These are phyloP conservation scores for Pseudomyrmex gracilis DNA, from an alignment of 1,140 invertebrate genomes.

Conservation along the genomic window DNA sequence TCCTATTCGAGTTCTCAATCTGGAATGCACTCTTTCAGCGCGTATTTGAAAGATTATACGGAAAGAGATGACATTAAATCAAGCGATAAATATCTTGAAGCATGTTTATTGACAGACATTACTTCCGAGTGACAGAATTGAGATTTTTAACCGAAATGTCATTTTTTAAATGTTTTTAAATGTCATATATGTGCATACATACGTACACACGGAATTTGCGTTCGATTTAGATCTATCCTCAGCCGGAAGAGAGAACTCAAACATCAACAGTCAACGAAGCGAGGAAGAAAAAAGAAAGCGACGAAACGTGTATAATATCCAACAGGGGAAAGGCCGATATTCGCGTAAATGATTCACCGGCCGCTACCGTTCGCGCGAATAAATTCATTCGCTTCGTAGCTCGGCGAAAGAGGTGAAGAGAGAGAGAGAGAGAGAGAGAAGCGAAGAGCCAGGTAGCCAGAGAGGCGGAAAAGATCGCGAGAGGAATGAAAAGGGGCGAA, in stretches of 20 bases:
- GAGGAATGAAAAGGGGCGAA: constrained; percentile 30
- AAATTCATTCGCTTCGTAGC: constrained; percentile 67
- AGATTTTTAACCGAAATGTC: too few species aligned
- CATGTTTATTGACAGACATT: not conserved
- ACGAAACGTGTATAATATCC: constrained; percentile 49
- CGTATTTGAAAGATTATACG: not conserved
- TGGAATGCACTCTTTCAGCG: not conserved
- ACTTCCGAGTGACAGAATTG: not conserved
- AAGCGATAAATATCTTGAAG: not conserved
- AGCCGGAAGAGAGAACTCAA: constrained; percentile 15
- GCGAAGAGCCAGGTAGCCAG: constrained; percentile 28
- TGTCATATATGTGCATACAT: not conserved
- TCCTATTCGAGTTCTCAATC: not conserved
- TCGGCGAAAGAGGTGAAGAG: not conserved
- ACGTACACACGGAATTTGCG: not conserved
- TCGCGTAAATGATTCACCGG: constrained; percentile 67
- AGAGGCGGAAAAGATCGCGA: constrained; percentile 32
- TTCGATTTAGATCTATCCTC: constrained; percentile 12
- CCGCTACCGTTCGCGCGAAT: constrained; percentile 61
- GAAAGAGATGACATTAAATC: not conserved
- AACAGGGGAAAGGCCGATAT: constrained; percentile 40
- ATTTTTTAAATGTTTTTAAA: not conserved
- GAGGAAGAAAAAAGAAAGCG: constrained; percentile 39
- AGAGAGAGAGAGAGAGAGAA: constrained; percentile 27
- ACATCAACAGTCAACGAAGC: not conserved